Evolutionary conservation across 2,113 vertebrate species (phyloP).

Genomic region (Callionymus lyra): DNA sequence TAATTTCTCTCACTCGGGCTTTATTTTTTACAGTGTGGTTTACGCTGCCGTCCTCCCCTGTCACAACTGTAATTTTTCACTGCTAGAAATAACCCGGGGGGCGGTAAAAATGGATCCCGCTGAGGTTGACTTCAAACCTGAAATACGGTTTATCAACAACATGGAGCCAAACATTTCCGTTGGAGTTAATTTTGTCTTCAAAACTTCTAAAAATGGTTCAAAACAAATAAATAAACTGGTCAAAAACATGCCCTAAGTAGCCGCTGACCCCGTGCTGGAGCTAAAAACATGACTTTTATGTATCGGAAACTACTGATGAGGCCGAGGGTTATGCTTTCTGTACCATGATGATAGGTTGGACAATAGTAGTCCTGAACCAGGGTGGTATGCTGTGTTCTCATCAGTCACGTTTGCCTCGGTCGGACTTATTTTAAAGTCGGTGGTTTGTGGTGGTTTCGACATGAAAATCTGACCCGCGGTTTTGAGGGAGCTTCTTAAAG

Average conservation of each 20-base stretch:
- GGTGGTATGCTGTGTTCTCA: constrained; percentile 42
- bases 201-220: constrained; percentile 27
- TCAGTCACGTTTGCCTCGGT: constrained; percentile 46
- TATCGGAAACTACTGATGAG: constrained; percentile 3
- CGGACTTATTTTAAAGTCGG: constrained; percentile 41
- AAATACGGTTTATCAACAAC: constrained; percentile 58
- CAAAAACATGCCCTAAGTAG: constrained; percentile 23
- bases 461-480: constrained; percentile 62
- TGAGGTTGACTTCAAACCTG: constrained; percentile 52
- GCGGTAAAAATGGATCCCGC: constrained; percentile 36
- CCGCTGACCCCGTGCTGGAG: constrained; percentile 6
- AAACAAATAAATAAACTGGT: constrained; percentile 48
- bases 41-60: constrained; percentile 31
- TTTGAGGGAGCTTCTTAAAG: constrained; percentile 54
- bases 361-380: constrained; percentile 21
- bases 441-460: constrained; percentile 57
- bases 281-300: background rate
- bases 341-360: constrained; percentile 31
- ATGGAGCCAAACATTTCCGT: constrained; percentile 22
- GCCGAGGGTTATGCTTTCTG: constrained; percentile 18
- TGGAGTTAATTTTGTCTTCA: constrained; percentile 43
- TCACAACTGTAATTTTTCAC: constrained; percentile 43
- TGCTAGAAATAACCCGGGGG: constrained; percentile 51
- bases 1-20: too few relatives aligned
- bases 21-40: constrained; percentile 24